A percentile compares a stretch with the other conserved stretches of the same genome.
Conservation (phyloP, 2,888 invertebrate genomes). For the Drosophila mimica region DNA sequence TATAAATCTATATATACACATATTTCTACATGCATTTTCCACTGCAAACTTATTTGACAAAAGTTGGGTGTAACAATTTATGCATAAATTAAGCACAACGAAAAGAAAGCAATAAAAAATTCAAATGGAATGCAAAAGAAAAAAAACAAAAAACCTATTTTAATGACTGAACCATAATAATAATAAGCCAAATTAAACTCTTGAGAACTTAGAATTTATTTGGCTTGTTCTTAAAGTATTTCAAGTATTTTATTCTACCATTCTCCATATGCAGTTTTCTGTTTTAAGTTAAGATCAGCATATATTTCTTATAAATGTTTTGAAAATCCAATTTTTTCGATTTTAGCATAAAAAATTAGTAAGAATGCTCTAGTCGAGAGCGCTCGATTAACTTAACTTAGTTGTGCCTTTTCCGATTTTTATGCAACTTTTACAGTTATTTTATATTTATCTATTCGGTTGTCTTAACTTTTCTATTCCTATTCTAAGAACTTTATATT, state of each 20-base stretch:
- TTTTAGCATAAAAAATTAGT: not conserved
- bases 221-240: not conserved
- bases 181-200: not conserved
- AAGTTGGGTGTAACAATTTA: not conserved
- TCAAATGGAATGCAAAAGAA: too few species aligned
- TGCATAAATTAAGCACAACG: not conserved
- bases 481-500: not conserved
- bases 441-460: not conserved
- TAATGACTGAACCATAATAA: not conserved
- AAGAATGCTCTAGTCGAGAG: not conserved
- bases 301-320: not conserved
- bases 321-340: not conserved
- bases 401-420: too few species aligned
- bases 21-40: slow-evolving; percentile 13
- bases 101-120: not conserved
- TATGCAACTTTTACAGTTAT: not conserved
- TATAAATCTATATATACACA: not conserved
- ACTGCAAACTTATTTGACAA: slow-evolving; percentile 2
- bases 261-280: not conserved
- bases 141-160: too few species aligned
- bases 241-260: not conserved
- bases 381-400: not conserved
- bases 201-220: not conserved
- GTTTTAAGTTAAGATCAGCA: not conserved
- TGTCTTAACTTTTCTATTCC: not conserved